A percentile compares a stretch with the other conserved stretches of the same genome.
These are phyloP conservation scores for Alouatta palliata DNA, from an alignment of 2,113 vertebrate species.

Conservation along the genomic window DNA sequence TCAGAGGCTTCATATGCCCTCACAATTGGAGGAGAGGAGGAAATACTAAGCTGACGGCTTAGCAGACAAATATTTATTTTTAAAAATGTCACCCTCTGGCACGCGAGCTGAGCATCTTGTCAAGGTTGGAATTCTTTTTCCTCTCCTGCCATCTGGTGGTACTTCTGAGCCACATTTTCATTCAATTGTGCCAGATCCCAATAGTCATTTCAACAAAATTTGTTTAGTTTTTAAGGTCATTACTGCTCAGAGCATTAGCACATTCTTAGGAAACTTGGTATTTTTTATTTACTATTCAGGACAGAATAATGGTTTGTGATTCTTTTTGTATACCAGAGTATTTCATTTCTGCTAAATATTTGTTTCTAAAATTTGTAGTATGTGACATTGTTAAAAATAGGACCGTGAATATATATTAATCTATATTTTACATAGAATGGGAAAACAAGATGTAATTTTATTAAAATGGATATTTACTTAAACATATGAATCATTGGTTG, in stretches of 20 bases:
- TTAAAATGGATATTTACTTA: background rate
- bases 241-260: background rate
- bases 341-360: background rate
- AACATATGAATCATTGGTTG: background rate
- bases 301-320: background rate
- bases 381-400: background rate
- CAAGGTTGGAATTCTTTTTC: constrained; percentile 72
- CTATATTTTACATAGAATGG: background rate
- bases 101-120: fast-evolving
- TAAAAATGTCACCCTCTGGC: background rate
- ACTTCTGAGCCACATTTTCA: background rate
- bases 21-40: background rate
- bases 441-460: background rate
- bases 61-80: background rate
- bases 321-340: background rate
- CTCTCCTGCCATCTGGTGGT: constrained; percentile 83
- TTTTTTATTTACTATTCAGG: background rate
- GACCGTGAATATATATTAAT: background rate
- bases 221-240: background rate
- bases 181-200: background rate
- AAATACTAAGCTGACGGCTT: background rate
- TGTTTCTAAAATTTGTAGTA: background rate
- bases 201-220: background rate
- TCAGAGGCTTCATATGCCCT: background rate
- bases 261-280: background rate